Percentiles rank a stretch among this genome's conserved stretches.
phyloP scores from a whole-genome alignment of 2,888 invertebrate species.

The Pristionchus mayeri region DNA sequence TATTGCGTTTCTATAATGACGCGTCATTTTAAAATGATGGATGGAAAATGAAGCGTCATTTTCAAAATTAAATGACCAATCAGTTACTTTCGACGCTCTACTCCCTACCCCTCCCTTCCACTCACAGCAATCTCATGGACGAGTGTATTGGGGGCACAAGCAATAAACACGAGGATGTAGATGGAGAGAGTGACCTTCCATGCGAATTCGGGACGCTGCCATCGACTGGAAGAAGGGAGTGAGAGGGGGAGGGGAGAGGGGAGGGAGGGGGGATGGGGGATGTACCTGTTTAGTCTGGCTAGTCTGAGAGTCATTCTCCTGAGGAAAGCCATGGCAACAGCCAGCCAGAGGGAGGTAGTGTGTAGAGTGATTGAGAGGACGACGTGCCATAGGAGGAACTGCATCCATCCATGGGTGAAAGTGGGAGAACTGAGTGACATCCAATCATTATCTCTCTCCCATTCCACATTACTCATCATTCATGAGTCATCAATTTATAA shows the following conservation, averaged over 20 bases:
- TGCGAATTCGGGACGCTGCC: slow-evolving; percentile 71
- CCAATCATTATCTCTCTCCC: too few relatives aligned
- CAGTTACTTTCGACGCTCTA: too few relatives aligned
- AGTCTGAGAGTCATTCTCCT: slow-evolving; percentile 73
- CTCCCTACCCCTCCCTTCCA: neutral
- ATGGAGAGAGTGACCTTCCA: slow-evolving; percentile 67
- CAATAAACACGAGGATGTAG: slow-evolving; percentile 66
- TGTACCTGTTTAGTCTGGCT: slow-evolving; percentile 67
- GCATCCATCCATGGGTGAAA: slow-evolving; percentile 71
- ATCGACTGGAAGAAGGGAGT: slow-evolving; percentile 59
- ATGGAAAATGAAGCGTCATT: too few relatives aligned
- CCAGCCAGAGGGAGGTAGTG: slow-evolving; percentile 73
- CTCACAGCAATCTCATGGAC: slow-evolving; percentile 68
- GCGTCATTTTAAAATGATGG: too few relatives aligned
- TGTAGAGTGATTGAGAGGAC: slow-evolving; percentile 72
- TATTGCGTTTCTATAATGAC: too few relatives aligned
- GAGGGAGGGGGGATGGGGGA: neutral
- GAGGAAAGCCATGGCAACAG: slow-evolving; percentile 75
- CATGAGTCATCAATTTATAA: too few relatives aligned
- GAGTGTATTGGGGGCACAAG: slow-evolving; percentile 71
- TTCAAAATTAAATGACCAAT: too few relatives aligned
- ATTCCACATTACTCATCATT: too few relatives aligned
- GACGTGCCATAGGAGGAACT: slow-evolving; percentile 71
- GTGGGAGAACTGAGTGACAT: slow-evolving; percentile 59
- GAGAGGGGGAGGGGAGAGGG: neutral